Percentiles rank a stretch among this genome's conserved stretches.
Evolutionary conservation across 1,140 invertebrate genomes (phyloP).

Genomic region (Drosophila ironensis): DNA sequence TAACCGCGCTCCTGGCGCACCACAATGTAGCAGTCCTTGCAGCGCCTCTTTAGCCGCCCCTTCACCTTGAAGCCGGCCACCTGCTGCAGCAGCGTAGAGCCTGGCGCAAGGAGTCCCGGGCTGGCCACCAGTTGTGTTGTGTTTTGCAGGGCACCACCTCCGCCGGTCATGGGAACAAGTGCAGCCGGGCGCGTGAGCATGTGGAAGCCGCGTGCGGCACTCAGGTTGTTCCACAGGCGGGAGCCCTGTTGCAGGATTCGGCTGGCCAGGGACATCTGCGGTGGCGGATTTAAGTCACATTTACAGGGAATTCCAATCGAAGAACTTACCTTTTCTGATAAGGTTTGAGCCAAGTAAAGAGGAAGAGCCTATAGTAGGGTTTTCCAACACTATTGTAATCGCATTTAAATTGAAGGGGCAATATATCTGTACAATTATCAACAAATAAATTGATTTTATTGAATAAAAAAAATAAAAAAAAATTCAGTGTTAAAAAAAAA

Average conservation of each 20-base stretch:
- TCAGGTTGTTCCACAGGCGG: constrained; percentile 45
- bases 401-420: too few relatives aligned
- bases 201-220: constrained; percentile 50
- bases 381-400: constrained; percentile 5
- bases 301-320: neutral
- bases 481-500: too few relatives aligned
- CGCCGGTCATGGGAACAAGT: too few relatives aligned
- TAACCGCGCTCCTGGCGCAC: constrained; percentile 86
- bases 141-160: neutral
- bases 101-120: constrained; percentile 42
- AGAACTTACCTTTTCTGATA: constrained; percentile 28
- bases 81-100: constrained; percentile 54
- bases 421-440: too few relatives aligned
- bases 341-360: neutral
- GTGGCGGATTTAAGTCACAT: constrained; percentile 43
- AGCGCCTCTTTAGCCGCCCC: constrained; percentile 85
- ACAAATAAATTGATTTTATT: too few relatives aligned
- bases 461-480: too few relatives aligned
- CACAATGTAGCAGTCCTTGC: constrained; percentile 90
- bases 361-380: neutral
- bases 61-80: constrained; percentile 82
- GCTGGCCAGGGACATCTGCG: constrained; percentile 55
- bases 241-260: constrained; percentile 44
- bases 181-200: constrained; percentile 34
- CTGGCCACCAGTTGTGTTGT: constrained; percentile 12